These are phyloP conservation scores for Phyllostomus discolor DNA, from an alignment of 2,113 vertebrate species.

Conservation along the genomic window DNA sequence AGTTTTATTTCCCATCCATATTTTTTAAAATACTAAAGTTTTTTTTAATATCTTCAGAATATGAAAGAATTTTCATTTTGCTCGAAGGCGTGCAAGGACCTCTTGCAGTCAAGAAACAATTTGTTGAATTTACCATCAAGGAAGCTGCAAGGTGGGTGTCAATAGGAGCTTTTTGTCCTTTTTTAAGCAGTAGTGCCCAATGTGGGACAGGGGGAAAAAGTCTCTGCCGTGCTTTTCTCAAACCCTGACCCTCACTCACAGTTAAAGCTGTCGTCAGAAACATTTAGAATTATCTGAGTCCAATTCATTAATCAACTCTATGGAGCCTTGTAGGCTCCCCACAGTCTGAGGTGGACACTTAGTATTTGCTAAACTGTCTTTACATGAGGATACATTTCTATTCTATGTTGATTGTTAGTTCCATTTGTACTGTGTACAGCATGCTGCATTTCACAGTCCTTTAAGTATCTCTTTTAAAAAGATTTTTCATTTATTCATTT, in stretches of 20 bases:
- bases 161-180: neutral
- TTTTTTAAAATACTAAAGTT: slow-evolving; percentile 2
- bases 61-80: slow-evolving; percentile 90
- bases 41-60: slow-evolving; percentile 82
- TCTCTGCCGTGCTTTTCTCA: neutral
- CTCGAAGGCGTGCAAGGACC: slow-evolving; percentile 95
- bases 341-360: neutral
- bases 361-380: neutral
- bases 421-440: neutral
- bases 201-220: neutral
- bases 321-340: neutral
- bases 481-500: neutral
- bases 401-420: neutral
- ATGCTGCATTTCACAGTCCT: neutral
- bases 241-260: neutral
- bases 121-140: slow-evolving; percentile 96
- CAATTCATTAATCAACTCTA: neutral
- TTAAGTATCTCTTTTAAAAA: neutral
- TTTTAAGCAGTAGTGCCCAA: neutral
- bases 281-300: neutral
- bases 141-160: slow-evolving; percentile 92
- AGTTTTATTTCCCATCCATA: neutral
- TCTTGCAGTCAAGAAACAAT: slow-evolving; percentile 89
- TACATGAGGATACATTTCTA: neutral
- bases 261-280: neutral